phyloP scores from a whole-genome alignment of 2,888 invertebrate genomes.

The Amiota minor region DNA sequence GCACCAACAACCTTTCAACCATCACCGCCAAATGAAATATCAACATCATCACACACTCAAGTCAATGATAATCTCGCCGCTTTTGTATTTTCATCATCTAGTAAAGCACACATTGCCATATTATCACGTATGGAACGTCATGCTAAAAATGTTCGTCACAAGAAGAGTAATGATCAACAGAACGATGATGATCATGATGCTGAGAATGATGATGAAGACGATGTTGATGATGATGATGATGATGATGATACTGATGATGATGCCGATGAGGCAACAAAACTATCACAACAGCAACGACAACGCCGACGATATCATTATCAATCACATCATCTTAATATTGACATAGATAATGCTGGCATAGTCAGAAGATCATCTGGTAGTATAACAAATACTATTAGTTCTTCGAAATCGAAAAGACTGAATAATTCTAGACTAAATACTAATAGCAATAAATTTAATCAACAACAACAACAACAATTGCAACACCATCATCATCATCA shows the following conservation, averaged over 20 bases:
- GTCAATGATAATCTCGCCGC: slow-evolving; percentile 43
- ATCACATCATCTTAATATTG: slow-evolving; percentile 16
- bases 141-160: slow-evolving; percentile 61
- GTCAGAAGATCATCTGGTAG: slow-evolving; percentile 46
- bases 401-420: slow-evolving; percentile 73
- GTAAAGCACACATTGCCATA: slow-evolving; percentile 57
- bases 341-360: slow-evolving; percentile 35
- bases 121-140: slow-evolving; percentile 72
- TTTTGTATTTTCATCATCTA: slow-evolving; percentile 57
- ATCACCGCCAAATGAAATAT: slow-evolving; percentile 34
- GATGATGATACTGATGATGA: slow-evolving; percentile 38
- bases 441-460: slow-evolving; percentile 45
- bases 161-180: slow-evolving; percentile 37
- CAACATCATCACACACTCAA: slow-evolving; percentile 34
- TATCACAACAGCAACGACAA: slow-evolving; percentile 29
- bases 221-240: slow-evolving; percentile 39
- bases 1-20: slow-evolving; percentile 40
- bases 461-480: slow-evolving; percentile 54
- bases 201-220: slow-evolving; percentile 20
- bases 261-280: slow-evolving; percentile 19
- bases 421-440: slow-evolving; percentile 70
- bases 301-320: slow-evolving; percentile 34
- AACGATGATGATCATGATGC: slow-evolving; percentile 38
- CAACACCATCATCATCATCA: slow-evolving; percentile 79
- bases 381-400: slow-evolving; percentile 59